phyloP scores from a whole-genome alignment of 2,888 invertebrate genomes.

The Tenodera sinensis region DNA sequence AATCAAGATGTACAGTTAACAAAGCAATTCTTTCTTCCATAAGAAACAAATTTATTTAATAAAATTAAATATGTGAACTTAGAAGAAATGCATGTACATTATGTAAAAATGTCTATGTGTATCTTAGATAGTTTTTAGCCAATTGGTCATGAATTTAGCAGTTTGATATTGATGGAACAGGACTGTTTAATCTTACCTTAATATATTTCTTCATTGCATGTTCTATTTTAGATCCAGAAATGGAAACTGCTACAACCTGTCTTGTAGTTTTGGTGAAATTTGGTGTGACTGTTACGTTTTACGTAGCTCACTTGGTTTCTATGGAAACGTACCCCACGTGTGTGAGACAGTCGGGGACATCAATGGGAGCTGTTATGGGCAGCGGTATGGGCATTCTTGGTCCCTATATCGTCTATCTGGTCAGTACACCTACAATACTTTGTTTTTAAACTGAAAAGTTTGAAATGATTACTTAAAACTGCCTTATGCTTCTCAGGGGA shows the following conservation, averaged over 20 bases:
- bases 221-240: conserved; percentile 38
- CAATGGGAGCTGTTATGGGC: conserved; percentile 55
- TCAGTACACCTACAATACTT: conserved; percentile 37
- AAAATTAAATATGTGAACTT: too few relatives aligned
- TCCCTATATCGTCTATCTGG: conserved; percentile 59
- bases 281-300: conserved; percentile 54
- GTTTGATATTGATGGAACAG: too few relatives aligned
- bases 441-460: not conserved
- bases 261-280: conserved; percentile 51
- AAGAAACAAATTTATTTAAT: too few relatives aligned
- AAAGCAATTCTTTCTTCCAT: too few relatives aligned
- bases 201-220: too few relatives aligned
- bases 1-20: too few relatives aligned
- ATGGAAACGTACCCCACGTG: conserved; percentile 66
- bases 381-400: conserved; percentile 55
- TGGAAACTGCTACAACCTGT: conserved; percentile 41
- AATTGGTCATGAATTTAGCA: too few relatives aligned
- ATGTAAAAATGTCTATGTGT: too few relatives aligned
- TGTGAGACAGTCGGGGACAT: conserved; percentile 61
- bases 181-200: too few relatives aligned
- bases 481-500: conserved; percentile 39
- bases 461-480: not conserved
- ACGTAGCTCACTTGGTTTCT: conserved; percentile 56
- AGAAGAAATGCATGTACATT: too few relatives aligned
- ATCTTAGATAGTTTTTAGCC: too few relatives aligned